Evolutionary conservation across 2,113 vertebrate genomes (phyloP).

Genomic region (Protomyctophum bolini): DNA sequence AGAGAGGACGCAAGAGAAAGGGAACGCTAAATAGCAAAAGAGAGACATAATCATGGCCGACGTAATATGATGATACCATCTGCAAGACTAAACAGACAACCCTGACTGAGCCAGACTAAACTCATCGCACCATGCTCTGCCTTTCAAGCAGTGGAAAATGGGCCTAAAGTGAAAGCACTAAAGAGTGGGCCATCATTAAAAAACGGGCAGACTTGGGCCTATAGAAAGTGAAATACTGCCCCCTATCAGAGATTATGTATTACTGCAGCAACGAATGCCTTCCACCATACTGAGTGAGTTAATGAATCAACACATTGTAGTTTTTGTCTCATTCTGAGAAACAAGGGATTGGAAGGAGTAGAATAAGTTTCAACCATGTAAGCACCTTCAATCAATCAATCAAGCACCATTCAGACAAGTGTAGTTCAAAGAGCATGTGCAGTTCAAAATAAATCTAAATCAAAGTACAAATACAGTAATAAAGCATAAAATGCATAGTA

Average conservation of each 20-base stretch:
- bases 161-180: background rate
- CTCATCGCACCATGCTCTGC: background rate
- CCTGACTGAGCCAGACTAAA: conserved; percentile 2
- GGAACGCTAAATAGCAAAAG: too few species aligned
- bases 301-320: too few species aligned
- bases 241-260: conserved; percentile 63
- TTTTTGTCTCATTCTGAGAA: too few species aligned
- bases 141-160: conserved; percentile 12
- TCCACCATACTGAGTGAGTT: background rate
- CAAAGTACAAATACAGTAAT: too few species aligned
- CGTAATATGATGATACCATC: conserved; percentile 8
- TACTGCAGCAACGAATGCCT: conserved; percentile 46
- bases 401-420: too few species aligned
- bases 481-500: too few species aligned
- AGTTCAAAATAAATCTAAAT: too few species aligned
- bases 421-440: too few species aligned
- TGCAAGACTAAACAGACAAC: conserved; percentile 15
- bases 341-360: too few species aligned
- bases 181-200: background rate
- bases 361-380: too few species aligned
- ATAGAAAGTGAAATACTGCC: conserved; percentile 66
- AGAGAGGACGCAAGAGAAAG: conserved; percentile 1
- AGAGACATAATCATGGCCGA: conserved; percentile 6
- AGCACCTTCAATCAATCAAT: too few species aligned
- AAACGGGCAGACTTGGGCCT: conserved; percentile 6